Percentiles rank a stretch among this genome's conserved stretches.
Conservation (phyloP, 64 coral and sea anemone genomes). For the Astreopora myriophthalma region DNA sequence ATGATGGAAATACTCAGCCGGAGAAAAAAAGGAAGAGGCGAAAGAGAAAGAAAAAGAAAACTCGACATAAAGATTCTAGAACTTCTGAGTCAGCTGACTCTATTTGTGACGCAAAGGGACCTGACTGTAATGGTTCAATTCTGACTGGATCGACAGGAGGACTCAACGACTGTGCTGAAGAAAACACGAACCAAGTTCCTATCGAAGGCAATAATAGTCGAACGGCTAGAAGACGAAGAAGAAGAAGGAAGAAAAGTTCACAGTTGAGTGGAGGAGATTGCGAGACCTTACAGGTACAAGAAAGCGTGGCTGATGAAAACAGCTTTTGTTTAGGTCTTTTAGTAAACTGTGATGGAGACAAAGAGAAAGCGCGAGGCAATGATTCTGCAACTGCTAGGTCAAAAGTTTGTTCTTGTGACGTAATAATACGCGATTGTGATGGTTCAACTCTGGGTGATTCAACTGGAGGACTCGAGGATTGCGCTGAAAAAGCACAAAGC, state of each 20-base stretch:
- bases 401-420: background rate
- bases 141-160: background rate
- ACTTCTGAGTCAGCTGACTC: background rate
- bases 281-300: background rate
- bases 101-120: background rate
- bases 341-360: background rate
- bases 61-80: background rate
- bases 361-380: constrained; percentile 28
- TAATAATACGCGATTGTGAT: background rate
- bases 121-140: background rate
- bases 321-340: too few species aligned
- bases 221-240: background rate
- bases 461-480: background rate
- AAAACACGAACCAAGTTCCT: background rate
- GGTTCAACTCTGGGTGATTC: background rate
- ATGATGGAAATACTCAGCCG: background rate
- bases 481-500: constrained; percentile 5
- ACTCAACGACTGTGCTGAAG: background rate
- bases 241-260: constrained; percentile 56
- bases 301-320: background rate
- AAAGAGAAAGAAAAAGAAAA: constrained; percentile 35
- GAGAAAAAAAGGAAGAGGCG: constrained; percentile 31
- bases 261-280: background rate
- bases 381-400: background rate
- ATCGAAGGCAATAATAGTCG: background rate